phyloP scores from a whole-genome alignment of 2,888 invertebrate genomes.

The Meghimatium bilineatum region DNA sequence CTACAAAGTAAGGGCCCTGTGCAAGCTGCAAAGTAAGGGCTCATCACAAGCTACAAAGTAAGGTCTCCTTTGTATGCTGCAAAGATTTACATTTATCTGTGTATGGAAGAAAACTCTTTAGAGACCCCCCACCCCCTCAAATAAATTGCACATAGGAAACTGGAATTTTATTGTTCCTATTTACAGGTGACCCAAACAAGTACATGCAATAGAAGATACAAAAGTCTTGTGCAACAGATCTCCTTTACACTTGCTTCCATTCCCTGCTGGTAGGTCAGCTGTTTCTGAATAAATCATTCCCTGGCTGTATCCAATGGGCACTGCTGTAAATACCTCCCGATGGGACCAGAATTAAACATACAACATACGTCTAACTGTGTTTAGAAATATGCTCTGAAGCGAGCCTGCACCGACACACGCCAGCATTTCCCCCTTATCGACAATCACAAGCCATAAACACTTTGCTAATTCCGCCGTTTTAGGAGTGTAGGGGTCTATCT shows the following conservation, averaged over 20 bases:
- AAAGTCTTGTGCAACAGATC: too few species aligned
- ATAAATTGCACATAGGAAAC: too few species aligned
- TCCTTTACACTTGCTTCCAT: background rate
- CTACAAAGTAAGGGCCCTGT: too few species aligned
- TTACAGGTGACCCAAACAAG: too few species aligned
- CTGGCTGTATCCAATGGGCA: background rate
- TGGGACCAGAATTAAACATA: background rate
- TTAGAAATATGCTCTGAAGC: background rate
- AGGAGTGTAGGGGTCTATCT: background rate
- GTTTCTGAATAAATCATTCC: background rate
- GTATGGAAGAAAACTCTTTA: too few species aligned
- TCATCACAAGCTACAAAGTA: too few species aligned
- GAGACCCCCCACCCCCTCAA: too few species aligned
- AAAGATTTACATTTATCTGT: too few species aligned
- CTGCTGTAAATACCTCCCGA: background rate
- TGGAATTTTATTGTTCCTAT: too few species aligned
- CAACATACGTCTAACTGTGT: background rate
- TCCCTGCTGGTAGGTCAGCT: background rate
- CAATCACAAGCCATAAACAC: conserved; percentile 11
- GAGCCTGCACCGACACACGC: background rate
- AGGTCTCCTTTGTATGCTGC: too few species aligned
- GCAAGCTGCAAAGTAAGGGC: too few species aligned
- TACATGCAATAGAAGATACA: too few species aligned
- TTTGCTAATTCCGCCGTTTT: background rate
- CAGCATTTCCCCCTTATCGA: background rate